Evolutionary conservation across 2,113 vertebrate genomes (phyloP).

Genomic region (Pelvicachromis taeniatus): DNA sequence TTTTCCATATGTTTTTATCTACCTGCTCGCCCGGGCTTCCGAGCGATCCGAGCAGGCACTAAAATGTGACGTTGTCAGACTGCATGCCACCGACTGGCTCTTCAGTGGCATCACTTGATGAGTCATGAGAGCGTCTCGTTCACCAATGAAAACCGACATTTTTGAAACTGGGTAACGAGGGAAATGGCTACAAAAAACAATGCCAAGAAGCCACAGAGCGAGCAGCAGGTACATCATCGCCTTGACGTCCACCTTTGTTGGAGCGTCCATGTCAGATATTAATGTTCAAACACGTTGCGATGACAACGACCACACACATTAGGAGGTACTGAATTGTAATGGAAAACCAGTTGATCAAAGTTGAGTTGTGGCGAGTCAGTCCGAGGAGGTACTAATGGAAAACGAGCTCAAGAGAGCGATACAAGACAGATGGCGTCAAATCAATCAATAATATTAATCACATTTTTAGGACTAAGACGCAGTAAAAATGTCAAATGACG

Average conservation of each 20-base stretch:
- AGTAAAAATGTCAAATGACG: background rate
- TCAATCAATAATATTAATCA: background rate
- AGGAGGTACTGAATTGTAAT: background rate
- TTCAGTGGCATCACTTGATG: too few species aligned
- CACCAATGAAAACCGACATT: too few species aligned
- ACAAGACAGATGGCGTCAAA: background rate
- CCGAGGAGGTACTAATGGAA: background rate
- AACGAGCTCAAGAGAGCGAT: background rate
- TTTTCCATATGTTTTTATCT: too few species aligned
- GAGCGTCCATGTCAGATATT: background rate
- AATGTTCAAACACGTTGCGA: background rate
- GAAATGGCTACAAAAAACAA: background rate
- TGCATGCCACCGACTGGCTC: too few species aligned
- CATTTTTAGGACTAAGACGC: background rate
- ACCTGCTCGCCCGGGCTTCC: too few species aligned
- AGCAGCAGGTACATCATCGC: fast-evolving
- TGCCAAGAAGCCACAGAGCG: background rate
- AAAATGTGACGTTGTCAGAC: too few species aligned
- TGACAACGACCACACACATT: background rate
- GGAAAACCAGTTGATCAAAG: background rate
- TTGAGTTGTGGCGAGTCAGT: background rate
- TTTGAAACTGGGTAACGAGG: background rate
- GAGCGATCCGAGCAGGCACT: too few species aligned
- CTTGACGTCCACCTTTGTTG: background rate
- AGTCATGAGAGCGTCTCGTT: too few species aligned